Percentiles rank a stretch among this genome's conserved stretches.
Evolutionary conservation across 1,140 invertebrate genomes (phyloP).

Genomic region (Oscheius sp.): DNA sequence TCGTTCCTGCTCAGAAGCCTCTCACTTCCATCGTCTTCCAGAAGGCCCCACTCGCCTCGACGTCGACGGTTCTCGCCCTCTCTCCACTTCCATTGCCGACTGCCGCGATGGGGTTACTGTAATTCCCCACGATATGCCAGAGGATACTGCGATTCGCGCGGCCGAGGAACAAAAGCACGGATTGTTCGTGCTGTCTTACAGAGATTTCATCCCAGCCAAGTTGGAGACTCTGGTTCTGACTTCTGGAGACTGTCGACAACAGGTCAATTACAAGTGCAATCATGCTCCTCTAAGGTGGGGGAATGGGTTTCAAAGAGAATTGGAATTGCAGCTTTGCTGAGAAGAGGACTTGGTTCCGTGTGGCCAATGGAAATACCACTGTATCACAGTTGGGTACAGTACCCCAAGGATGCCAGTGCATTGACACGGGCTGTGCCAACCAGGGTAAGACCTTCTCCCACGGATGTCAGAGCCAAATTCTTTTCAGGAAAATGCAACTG

Average conservation of each 20-base stretch:
- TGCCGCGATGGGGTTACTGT: constrained; percentile 11
- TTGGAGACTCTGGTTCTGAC: constrained; percentile 2
- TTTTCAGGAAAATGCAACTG: constrained; percentile 30
- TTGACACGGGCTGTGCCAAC: constrained; percentile 18
- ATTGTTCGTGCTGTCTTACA: constrained; percentile 21
- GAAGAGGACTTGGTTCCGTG: constrained; percentile 22
- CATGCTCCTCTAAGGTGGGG: constrained; percentile 12
- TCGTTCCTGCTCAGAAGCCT: constrained; percentile 27
- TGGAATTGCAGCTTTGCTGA: constrained; percentile 7
- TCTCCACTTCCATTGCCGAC: constrained; percentile 3
- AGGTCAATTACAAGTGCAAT: constrained; percentile 22
- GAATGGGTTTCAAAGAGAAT: no score
- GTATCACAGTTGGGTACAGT: constrained; percentile 17
- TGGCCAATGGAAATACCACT: background rate
- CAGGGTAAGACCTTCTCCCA: background rate
- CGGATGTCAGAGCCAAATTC: background rate
- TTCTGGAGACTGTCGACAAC: constrained; percentile 17
- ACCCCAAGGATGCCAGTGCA: constrained; percentile 10
- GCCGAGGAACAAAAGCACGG: background rate
- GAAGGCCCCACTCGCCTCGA: constrained; percentile 19
- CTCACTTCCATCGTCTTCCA: constrained; percentile 17
- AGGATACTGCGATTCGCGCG: constrained; percentile 1
- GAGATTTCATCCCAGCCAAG: constrained; percentile 18
- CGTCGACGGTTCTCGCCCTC: constrained; percentile 16
- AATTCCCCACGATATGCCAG: constrained; percentile 22